A percentile compares a stretch with the other conserved stretches of the same genome.
Evolutionary conservation across 2,113 vertebrate species (phyloP).

Genomic region (Lethenteron camtschaticum): DNA sequence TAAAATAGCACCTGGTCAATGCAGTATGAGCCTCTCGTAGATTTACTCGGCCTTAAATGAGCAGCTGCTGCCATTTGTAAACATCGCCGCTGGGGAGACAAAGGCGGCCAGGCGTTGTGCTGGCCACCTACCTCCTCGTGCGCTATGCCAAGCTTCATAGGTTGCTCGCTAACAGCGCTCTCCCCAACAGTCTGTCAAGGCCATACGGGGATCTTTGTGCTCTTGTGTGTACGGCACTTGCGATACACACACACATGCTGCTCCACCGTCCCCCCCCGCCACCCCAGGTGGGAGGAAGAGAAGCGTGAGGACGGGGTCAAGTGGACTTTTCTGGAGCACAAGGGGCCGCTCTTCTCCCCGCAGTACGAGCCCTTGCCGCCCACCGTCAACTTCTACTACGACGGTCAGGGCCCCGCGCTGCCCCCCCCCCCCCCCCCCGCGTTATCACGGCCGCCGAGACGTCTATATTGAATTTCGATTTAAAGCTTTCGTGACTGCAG

Average conservation of each 20-base stretch:
- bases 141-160: not conserved
- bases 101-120: not conserved
- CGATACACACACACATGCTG: not conserved
- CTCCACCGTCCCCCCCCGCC: not conserved
- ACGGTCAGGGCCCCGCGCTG: slow-evolving; percentile 16
- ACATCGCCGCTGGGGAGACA: no score
- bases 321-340: slow-evolving; percentile 1
- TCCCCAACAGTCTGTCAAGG: not conserved
- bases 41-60: no score
- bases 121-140: not conserved
- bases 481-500: no score
- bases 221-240: not conserved
- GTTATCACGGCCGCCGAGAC: no score
- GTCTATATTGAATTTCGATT: no score
- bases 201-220: not conserved
- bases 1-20: no score
- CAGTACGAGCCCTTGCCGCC: slow-evolving; percentile 21
- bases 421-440: not conserved
- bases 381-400: slow-evolving; percentile 20
- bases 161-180: not conserved
- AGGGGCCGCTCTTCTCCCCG: slow-evolving; percentile 17
- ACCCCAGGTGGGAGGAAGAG: slow-evolving; percentile 1
- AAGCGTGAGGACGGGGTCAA: not conserved
- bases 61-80: no score
- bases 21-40: no score